Base-by-base conservation (phyloP, 1,140 invertebrate species). In the Pectinophora gossypiella region DNA sequence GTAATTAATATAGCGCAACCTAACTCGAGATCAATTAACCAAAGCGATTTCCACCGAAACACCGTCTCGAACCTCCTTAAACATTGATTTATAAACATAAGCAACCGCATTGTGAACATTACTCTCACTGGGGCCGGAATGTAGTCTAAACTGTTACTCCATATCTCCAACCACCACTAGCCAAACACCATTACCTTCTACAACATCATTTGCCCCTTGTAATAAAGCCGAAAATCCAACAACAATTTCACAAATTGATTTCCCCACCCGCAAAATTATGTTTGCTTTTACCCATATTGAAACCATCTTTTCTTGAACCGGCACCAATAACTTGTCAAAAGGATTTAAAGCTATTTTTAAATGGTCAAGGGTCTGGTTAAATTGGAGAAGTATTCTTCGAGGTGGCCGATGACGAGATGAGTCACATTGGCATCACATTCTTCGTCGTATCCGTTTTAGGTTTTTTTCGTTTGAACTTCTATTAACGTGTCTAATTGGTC, bases 321-420 rank as follows among this genome's bases (percentile, higher is more conserved):
- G 56, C 20, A 27, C n/a, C n/a, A n/a, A 45, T 32, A 53, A 35
- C 45, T 65, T 72, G 56, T 54, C 6, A 0, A 5, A 5, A 45
- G 4, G 56, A 12, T 40, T 53, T 66, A 80, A 56, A 43, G 44
- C 16, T 42, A 22, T 44, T 23, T 66, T 64, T 68, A 18, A 54
- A 4, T 53, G 61, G 38, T 38, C 54, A 15, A 12, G 19, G 44
- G 59, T 62, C 47, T 21, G 19, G 13, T 32, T 56, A 58, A 19
- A 21, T 2, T 71, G 66, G 70, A 51, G 48, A 48, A 58, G 57
- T 50, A 47, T 35, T 35, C 76, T 75, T 69, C 69, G 72, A 62
- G 76, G 76, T 80, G 78, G 78, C 67, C 76, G 76, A 58, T 78
- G 76, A 73, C 72, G 75, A 64, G 63, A 72, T 82, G 79, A 83